Conservation (phyloP, 53 echinoderm and acorn worm species). For the Arbacia lixula region DNA sequence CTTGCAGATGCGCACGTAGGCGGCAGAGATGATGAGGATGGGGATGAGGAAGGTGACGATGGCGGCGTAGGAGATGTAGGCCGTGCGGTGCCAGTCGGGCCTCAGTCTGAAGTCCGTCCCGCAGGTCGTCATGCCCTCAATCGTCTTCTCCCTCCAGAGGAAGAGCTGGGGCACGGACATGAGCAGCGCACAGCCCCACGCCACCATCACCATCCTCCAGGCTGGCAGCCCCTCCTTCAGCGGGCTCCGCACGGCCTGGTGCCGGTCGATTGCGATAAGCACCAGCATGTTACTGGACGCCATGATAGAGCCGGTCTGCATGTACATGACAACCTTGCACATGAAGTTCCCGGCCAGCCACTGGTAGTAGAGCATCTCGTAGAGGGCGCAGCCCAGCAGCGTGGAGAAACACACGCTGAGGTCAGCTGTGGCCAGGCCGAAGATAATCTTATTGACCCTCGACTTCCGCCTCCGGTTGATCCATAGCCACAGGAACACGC, state of each 20-base stretch:
- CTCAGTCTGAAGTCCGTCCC: conserved; percentile 63
- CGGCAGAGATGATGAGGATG: conserved; percentile 79
- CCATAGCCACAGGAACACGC: conserved; percentile 88
- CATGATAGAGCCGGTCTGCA: conserved; percentile 84
- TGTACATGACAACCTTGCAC: conserved; percentile 86
- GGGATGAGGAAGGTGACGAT: conserved; percentile 86
- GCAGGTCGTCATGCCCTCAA: conserved; percentile 55
- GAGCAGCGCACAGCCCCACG: conserved; percentile 75
- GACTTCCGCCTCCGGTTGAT: conserved; percentile 80
- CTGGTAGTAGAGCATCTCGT: conserved; percentile 76
- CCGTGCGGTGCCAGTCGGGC: conserved; percentile 64
- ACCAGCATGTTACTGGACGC: conserved; percentile 95
- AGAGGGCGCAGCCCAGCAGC: conserved; percentile 74
- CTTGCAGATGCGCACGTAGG: conserved; percentile 91
- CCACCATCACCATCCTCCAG: conserved; percentile 69
- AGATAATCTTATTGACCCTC: conserved; percentile 85
- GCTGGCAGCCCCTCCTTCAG: conserved; percentile 82
- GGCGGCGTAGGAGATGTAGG: conserved; percentile 78
- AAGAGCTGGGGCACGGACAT: conserved; percentile 83
- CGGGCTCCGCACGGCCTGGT: conserved; percentile 90
- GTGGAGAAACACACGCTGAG: conserved; percentile 87
- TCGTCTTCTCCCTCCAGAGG: conserved; percentile 65
- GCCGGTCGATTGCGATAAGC: conserved; percentile 86
- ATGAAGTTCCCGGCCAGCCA: conserved; percentile 83
- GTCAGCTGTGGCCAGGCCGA: conserved; percentile 87